Conservation (phyloP, 2,113 vertebrate species). For the Halichoeres trimaculatus region DNA sequence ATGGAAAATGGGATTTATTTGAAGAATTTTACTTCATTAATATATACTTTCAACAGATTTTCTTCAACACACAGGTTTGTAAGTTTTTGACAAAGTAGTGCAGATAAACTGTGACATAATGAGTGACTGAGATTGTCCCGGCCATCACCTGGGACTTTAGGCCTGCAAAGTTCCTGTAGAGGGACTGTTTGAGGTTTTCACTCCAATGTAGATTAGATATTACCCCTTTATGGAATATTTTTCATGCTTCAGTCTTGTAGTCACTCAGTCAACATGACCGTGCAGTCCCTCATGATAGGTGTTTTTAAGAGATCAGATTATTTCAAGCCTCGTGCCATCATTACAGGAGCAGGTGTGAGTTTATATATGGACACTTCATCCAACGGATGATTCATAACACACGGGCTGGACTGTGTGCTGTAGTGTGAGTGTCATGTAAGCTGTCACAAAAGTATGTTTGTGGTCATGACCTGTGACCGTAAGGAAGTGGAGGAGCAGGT, state of each 20-base stretch:
- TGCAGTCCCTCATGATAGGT: constrained; percentile 17
- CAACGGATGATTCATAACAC: constrained; percentile 15
- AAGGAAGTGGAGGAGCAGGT: constrained; percentile 27
- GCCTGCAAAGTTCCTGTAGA: too few relatives aligned
- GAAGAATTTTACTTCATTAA: too few relatives aligned
- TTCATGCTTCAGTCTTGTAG: constrained; percentile 20
- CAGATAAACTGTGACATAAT: too few relatives aligned
- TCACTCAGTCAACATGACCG: background rate
- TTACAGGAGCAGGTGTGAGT: constrained; percentile 51
- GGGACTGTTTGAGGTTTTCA: too few relatives aligned
- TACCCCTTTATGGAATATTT: background rate
- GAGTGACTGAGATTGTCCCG: too few relatives aligned
- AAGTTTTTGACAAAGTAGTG: too few relatives aligned
- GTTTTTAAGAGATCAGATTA: background rate
- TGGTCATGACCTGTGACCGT: constrained; percentile 35
- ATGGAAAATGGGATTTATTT: too few relatives aligned
- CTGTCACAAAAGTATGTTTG: constrained; percentile 13
- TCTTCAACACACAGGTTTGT: too few relatives aligned
- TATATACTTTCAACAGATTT: too few relatives aligned
- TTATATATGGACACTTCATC: constrained; percentile 48
- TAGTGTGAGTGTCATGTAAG: background rate
- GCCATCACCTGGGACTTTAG: too few relatives aligned
- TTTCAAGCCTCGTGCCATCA: constrained; percentile 13
- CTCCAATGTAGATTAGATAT: background rate
- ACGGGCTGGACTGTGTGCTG: background rate